These are phyloP conservation scores for Sitta carolinensis DNA, from an alignment of 2,797 vertebrate species.

Conservation along the genomic window DNA sequence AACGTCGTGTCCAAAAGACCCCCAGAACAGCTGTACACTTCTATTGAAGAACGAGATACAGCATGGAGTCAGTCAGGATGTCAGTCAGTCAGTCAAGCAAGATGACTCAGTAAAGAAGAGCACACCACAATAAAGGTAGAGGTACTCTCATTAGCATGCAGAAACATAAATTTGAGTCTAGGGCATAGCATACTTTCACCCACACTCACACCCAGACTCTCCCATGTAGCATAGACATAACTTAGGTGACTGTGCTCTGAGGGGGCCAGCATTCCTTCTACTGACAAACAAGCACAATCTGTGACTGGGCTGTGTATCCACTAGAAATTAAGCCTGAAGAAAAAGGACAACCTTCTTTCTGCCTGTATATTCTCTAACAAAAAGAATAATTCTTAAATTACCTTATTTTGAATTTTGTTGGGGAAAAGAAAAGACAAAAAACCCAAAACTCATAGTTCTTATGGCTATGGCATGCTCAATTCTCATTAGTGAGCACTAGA, in stretches of 20 bases:
- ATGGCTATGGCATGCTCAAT: neutral
- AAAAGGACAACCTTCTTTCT: neutral
- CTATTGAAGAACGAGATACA: neutral
- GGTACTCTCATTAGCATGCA: neutral
- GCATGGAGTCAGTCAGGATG: neutral
- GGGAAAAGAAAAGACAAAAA: neutral
- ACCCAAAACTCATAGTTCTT: neutral
- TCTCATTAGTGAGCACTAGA: neutral
- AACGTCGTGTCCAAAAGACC: neutral
- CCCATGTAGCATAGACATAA: neutral
- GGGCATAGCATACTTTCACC: neutral
- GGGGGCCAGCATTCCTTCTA: neutral
- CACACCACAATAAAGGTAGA: neutral
- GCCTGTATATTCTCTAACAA: neutral
- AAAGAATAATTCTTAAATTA: neutral
- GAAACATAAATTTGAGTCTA: neutral
- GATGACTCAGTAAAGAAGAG: neutral
- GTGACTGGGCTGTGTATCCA: neutral
- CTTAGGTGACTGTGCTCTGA: neutral
- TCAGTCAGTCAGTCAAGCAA: neutral
- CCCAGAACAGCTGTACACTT: neutral
- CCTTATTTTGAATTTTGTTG: neutral
- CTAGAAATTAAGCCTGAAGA: neutral
- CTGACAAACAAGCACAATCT: neutral
- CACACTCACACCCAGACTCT: neutral